A percentile compares a stretch with the other conserved stretches of the same genome.
phyloP scores from a whole-genome alignment of 2,888 invertebrate species.

The Calephelis perditalis region DNA sequence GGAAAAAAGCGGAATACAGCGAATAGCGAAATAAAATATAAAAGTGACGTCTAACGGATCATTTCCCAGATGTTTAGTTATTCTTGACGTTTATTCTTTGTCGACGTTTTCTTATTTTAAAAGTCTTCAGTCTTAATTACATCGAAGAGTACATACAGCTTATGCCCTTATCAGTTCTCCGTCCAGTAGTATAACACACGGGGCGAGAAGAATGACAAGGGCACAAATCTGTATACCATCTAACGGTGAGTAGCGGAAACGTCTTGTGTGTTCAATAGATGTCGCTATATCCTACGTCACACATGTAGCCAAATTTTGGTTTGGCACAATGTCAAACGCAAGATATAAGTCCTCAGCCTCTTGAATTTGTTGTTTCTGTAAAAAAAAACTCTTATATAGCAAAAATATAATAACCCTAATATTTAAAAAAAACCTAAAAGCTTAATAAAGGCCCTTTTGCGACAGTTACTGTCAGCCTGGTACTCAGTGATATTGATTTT shows the following conservation, averaged over 20 bases:
- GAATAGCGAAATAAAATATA: too few species aligned
- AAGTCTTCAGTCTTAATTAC: background rate
- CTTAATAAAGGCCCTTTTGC: too few species aligned
- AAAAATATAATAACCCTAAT: too few species aligned
- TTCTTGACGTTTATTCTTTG: too few species aligned
- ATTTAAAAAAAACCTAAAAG: too few species aligned
- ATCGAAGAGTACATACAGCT: constrained; percentile 55
- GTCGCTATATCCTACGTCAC: constrained; percentile 16
- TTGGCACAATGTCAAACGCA: background rate
- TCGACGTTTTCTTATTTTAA: too few species aligned
- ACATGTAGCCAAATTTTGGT: constrained; percentile 6
- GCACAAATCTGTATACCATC: constrained; percentile 67
- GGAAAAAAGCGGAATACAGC: too few species aligned
- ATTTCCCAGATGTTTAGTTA: too few species aligned
- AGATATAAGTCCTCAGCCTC: background rate
- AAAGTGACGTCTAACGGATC: too few species aligned
- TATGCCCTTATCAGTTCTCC: constrained; percentile 99
- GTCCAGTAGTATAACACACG: constrained; percentile 92
- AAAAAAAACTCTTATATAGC: too few species aligned
- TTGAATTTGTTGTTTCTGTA: background rate
- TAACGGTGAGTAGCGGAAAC: constrained; percentile 36
- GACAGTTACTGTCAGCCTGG: too few species aligned
- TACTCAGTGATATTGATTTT: too few species aligned
- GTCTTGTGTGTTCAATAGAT: background rate
- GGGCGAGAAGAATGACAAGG: constrained; percentile 98